A percentile compares a stretch with the other conserved stretches of the same genome.
Evolutionary conservation across 1,140 invertebrate species (phyloP).

Genomic region (Drosophila rufa): DNA sequence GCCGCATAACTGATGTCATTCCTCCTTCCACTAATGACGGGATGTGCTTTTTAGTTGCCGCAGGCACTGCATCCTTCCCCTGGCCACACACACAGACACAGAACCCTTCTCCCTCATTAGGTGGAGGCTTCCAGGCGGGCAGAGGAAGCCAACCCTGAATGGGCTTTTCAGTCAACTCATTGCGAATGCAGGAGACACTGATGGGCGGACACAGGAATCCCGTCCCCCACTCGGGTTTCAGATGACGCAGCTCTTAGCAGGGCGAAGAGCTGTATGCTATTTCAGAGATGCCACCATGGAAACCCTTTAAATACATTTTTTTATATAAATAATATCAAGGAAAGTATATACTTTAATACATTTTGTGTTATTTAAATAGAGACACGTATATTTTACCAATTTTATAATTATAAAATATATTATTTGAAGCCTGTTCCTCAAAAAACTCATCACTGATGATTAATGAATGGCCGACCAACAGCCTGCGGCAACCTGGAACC

Average conservation of each 20-base stretch:
- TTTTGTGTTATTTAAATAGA: not conserved
- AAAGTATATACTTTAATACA: not conserved
- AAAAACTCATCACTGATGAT: slow-evolving; percentile 33
- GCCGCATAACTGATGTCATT: slow-evolving; percentile 19
- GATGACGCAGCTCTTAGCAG: slow-evolving; percentile 23
- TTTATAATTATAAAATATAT: not conserved
- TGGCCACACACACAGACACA: slow-evolving; percentile 7
- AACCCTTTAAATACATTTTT: not conserved
- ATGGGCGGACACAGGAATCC: slow-evolving; percentile 24
- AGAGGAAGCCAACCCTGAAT: slow-evolving; percentile 41
- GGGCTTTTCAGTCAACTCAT: slow-evolving; percentile 43
- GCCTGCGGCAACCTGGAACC: slow-evolving; percentile 20
- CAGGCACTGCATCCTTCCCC: slow-evolving; percentile 30
- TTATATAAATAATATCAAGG: not conserved
- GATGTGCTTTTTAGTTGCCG: slow-evolving; percentile 61
- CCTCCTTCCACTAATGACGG: slow-evolving; percentile 41
- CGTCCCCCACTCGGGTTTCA: slow-evolving; percentile 20
- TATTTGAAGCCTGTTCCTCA: not conserved
- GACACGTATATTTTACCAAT: too few relatives aligned
- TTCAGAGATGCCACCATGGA: slow-evolving; percentile 12
- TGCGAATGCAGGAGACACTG: slow-evolving; percentile 37
- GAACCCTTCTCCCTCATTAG: slow-evolving; percentile 20
- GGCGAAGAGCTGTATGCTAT: slow-evolving; percentile 3
- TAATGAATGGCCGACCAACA: slow-evolving; percentile 48
- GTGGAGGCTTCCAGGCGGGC: slow-evolving; percentile 8